Base-by-base conservation (phyloP, 1,140 invertebrate genomes). In the Anastatus disparis region DNA sequence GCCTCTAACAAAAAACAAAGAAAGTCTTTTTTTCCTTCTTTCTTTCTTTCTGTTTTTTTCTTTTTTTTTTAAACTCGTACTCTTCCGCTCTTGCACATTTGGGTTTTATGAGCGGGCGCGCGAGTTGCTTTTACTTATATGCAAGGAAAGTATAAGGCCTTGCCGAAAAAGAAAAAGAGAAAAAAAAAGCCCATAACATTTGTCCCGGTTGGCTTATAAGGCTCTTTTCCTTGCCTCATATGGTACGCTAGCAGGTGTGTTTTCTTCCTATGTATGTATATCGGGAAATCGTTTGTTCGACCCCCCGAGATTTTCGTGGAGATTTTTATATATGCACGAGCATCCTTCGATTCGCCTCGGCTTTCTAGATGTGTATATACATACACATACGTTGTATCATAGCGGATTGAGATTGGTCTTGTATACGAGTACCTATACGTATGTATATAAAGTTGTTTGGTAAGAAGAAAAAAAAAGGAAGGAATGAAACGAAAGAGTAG, bases 81-180 rank as follows among this genome's bases (percentile, higher is more conserved):
- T 56, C 29, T 56, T 35, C 29, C n/a, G 29, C 9, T 29, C 27
- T 13, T 42, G 53, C 44, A 35, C 56, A 69, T 69, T 69, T 69
- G 66, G 22, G 22, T 69, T 69, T 69, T 69, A 69, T 31, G 56
- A 61, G 31, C 35, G 10, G 31, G 31, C 4, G 31, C 6, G 70
- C 46, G 70, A 55, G n/a, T n/a, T n/a, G 26, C 17, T 27, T 20
- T 46, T 48, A 42, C 48, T 52, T 56, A 55, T 29, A 35, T 46
- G 42, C 42, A 58, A 27, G 17, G 38, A n/a, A n/a, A n/a, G 22
- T n/a, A 0, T 9, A 2, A 3, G 9, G 27, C 17, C 10, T 38
- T 38, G 12, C 17, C 22, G 13, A 59, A 7, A 3, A 44, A n/a
- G n/a, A n/a, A n/a, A n/a, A n/a, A n/a, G 12, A 2, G 13, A 31